phyloP scores from a whole-genome alignment of 2,888 invertebrate genomes.

The Sylvicola fuscatus region DNA sequence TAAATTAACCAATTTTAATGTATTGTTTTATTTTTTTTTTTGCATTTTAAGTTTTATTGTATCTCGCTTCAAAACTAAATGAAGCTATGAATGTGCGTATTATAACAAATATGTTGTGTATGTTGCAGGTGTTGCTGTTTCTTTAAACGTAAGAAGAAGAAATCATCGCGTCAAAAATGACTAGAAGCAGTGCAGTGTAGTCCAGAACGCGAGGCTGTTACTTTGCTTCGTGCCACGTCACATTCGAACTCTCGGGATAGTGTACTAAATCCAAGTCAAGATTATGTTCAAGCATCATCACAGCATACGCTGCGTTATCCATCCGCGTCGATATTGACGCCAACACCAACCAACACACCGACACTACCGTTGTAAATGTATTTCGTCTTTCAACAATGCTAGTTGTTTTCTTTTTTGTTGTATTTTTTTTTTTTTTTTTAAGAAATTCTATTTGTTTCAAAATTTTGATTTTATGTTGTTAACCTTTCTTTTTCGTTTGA shows the following conservation, averaged over 20 bases:
- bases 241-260: conserved; percentile 39
- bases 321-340: conserved; percentile 28
- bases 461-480: too few relatives aligned
- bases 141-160: conserved; percentile 98
- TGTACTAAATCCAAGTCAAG: conserved; percentile 31
- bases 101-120: too few relatives aligned
- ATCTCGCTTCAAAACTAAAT: too few relatives aligned
- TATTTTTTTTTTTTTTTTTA: too few relatives aligned
- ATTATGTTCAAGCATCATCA: conserved; percentile 29
- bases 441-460: too few relatives aligned
- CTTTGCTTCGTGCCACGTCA: conserved; percentile 37
- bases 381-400: not conserved
- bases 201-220: conserved; percentile 40
- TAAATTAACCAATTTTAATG: too few relatives aligned
- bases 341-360: conserved; percentile 29
- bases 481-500: too few relatives aligned
- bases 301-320: conserved; percentile 29
- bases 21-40: too few relatives aligned
- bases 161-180: conserved; percentile 80
- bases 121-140: conserved; percentile 86
- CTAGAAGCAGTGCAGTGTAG: conserved; percentile 49
- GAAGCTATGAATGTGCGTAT: too few relatives aligned
- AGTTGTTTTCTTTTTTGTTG: too few relatives aligned
- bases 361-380: conserved; percentile 27
- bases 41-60: too few relatives aligned